Evolutionary conservation across 1,140 invertebrate species (phyloP).

Genomic region (Drosophila obscura): DNA sequence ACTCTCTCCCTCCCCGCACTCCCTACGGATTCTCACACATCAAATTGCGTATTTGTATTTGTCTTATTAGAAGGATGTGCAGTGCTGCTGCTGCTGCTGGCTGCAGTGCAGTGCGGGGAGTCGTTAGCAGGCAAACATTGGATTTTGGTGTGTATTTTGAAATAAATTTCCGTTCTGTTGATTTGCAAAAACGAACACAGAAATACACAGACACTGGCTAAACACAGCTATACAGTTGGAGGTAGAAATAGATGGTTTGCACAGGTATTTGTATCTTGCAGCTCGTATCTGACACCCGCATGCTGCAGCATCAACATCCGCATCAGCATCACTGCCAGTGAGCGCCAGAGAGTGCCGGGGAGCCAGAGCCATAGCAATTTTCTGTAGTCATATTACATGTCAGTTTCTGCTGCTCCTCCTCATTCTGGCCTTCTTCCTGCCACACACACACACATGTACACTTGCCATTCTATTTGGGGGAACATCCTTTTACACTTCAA

Average conservation of each 20-base stretch:
- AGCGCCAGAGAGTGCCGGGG: no score
- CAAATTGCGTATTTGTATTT: conserved; percentile 23
- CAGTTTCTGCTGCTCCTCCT: conserved; percentile 20
- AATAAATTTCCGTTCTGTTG: conserved; percentile 78
- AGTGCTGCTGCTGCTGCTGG: conserved; percentile 19
- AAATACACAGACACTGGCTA: conserved; percentile 4
- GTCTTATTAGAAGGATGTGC: conserved; percentile 66
- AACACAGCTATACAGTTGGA: not conserved
- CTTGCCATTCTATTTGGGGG: conserved; percentile 34
- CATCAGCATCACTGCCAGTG: no score
- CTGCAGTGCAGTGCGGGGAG: not conserved
- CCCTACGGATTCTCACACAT: not conserved
- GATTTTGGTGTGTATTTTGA: conserved; percentile 66
- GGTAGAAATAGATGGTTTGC: no score
- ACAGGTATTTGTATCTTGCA: conserved; percentile 42
- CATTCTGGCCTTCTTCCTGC: not conserved
- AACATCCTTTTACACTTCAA: conserved; percentile 74
- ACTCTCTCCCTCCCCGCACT: conserved; percentile 7
- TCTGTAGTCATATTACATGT: conserved; percentile 76
- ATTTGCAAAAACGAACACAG: conserved; percentile 54
- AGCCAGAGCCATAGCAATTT: conserved; percentile 39
- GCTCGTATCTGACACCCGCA: conserved; percentile 64
- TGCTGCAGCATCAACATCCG: conserved; percentile 37
- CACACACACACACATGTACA: conserved; percentile 5
- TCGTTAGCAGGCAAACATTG: conserved; percentile 42